Evolutionary conservation across 1,140 invertebrate genomes (phyloP).

Genomic region (Saccostrea echinata): DNA sequence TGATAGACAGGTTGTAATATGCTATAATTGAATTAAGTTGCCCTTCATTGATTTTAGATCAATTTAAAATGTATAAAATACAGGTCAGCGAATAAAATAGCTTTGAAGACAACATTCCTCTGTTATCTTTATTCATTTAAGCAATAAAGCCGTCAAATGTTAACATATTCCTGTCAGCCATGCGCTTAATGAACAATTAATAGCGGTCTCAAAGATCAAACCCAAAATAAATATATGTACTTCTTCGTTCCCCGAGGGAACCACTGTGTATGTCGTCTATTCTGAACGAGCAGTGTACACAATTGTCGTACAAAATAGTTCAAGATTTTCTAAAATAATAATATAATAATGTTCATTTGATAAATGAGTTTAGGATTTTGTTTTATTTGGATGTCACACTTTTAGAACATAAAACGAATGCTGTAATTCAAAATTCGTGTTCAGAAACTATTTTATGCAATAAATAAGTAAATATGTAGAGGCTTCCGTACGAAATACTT

Average conservation of each 20-base stretch:
- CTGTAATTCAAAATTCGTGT: too few relatives aligned
- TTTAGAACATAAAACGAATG: too few relatives aligned
- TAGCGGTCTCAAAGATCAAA: conserved; percentile 33
- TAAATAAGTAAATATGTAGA: too few relatives aligned
- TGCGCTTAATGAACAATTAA: conserved; percentile 33
- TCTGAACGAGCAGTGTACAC: background rate
- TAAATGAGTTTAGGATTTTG: too few relatives aligned
- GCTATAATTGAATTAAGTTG: background rate
- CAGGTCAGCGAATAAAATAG: conserved; percentile 15
- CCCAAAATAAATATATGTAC: conserved; percentile 30
- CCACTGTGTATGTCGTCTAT: background rate
- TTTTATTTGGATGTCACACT: too few relatives aligned
- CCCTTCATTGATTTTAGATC: conserved; percentile 19
- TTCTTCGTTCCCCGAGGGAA: conserved; percentile 14
- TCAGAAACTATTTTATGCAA: too few relatives aligned
- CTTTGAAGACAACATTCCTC: background rate
- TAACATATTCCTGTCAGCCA: background rate
- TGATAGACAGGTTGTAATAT: background rate
- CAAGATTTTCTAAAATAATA: too few relatives aligned
- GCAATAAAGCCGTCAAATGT: conserved; percentile 25
- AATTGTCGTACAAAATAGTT: background rate
- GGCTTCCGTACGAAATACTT: too few relatives aligned
- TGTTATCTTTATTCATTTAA: conserved; percentile 9
- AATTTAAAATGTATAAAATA: background rate
- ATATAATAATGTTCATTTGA: too few relatives aligned